Evolutionary conservation across 2,888 invertebrate species (phyloP), one percentile per base, ranked within the genome.

Genomic region (Drosophila maculinotata): DNA sequence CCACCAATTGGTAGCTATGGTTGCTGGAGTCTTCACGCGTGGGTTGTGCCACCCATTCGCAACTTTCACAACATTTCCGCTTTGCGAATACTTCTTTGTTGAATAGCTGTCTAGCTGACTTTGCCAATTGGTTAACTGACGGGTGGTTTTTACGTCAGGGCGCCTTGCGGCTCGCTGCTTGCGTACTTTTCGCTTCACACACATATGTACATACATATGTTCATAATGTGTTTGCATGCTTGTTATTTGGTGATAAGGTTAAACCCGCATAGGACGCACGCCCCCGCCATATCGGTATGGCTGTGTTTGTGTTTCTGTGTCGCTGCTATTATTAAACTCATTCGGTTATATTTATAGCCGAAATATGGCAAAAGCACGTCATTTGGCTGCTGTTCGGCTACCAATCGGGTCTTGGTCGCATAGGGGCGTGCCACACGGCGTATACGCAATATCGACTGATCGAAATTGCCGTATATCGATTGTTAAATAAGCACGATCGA

Each of bases 191-290:
- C 78, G 49, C 67, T 60, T 56, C 59, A 25, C 17, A 45, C 7
- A 36, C 14, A 30, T 17, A 42, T 20, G 33, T 26, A 38, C 39
- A 33, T 1, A 14, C 44, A 14, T 26, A 9, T 41, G 25, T 12
- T n/a, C n/a, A n/a, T n/a, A n/a, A 30, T 41, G 28, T 23, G 10
- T 31, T 4, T 51, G 57, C 60, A 62, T 56, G 59, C 4, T 2
- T 20, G 20, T 20, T 20, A 4, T 20, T 45, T 59, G 57, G 33
- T 67, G 79, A 80, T 80, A 80, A 80, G 84, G 77, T 25, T 80
- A 72, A 76, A 48, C 84, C 79, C 79, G 76, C 83, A 86, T 79
- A 59, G 73, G 66, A 59, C 60, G 30, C 49, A 68, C 79, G 53
- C 63, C 83, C 62, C 35, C 79, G 65, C 64, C 39, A 54, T 66